Evolutionary conservation across 2,113 vertebrate species (phyloP), one percentile per base, ranked within the genome.

Genomic region (Pluvianellus socialis): DNA sequence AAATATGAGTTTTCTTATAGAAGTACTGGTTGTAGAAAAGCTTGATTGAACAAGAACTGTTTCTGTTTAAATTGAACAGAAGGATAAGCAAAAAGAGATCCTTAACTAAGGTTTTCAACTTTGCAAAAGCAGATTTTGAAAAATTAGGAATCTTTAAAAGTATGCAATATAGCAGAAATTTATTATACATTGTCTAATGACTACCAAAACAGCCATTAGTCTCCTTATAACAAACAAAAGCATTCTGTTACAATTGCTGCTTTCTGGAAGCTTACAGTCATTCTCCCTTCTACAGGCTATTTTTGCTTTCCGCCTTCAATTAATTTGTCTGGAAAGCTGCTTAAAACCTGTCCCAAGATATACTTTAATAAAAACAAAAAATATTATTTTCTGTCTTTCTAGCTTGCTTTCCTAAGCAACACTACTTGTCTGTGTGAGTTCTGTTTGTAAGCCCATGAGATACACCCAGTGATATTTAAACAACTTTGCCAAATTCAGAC

Each of bases 291-390:
- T 67, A 38, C 20, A 52, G 49, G 40, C 72, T 49, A n/a, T 87
- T 92, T 92, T 92, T 81, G 23, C 56, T 92, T 94, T 91, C 73
- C 85, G 58, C 49, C n/a, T 92, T 91, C 80, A 89, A 44, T 89
- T 85, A 92, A 68, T 89, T 90, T 90, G 66, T 53, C 42, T 82
- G 27, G 70, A 96, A 92, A 91, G 56, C 58, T 91, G 53, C 91
- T 92, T 26, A 79, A 95, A 96, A 71, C 52, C 35, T 93, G 33
- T 90, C 74, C 45, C 35, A 76, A 68, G 21, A 35, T 70, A 15
- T 44, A 22, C 56, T 94, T 89, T 84, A 68, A 81, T 93, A 77
- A 67, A 83, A 87, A 45, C 38, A 17, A 67, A 92, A 76, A 66
- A 47, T 66, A 40, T 3, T 80, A 3, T 79, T 76, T 79, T 65